phyloP scores from a whole-genome alignment of 2,888 invertebrate species.

The Xestoiulus laeticollis region DNA sequence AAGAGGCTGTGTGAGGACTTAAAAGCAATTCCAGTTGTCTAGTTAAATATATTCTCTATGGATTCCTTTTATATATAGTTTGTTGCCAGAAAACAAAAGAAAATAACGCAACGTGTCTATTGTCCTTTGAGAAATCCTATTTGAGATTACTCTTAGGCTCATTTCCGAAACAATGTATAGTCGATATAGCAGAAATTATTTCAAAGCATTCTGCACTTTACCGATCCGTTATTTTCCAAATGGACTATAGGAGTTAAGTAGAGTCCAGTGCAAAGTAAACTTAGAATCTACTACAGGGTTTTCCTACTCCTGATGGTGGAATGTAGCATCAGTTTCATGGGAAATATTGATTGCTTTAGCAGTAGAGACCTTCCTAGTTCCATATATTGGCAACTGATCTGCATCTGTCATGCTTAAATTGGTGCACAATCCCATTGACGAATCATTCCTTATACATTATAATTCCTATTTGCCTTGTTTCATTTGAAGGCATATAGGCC shows the following conservation, averaged over 20 bases:
- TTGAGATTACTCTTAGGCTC: conserved; percentile 14
- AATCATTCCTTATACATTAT: background rate
- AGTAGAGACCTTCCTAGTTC: background rate
- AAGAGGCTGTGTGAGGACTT: conserved; percentile 29
- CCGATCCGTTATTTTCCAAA: background rate
- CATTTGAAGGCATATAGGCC: background rate
- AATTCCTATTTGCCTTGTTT: background rate
- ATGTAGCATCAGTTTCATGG: background rate
- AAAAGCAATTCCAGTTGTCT: conserved; percentile 29
- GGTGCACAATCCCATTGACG: background rate
- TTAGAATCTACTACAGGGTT: background rate
- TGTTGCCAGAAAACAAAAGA: conserved; percentile 14
- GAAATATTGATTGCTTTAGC: background rate
- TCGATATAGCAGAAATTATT: background rate
- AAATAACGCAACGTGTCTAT: conserved; percentile 13
- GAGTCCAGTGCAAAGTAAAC: background rate
- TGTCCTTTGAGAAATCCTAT: conserved; percentile 13
- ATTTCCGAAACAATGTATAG: background rate
- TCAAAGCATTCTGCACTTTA: background rate
- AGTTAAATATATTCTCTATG: conserved; percentile 18
- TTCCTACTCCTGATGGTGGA: background rate
- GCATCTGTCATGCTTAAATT: background rate
- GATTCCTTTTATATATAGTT: background rate
- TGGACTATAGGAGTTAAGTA: background rate
- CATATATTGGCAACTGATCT: background rate